Evolutionary conservation across 2,113 vertebrate genomes (phyloP).

Genomic region (Lamprotornis superbus): DNA sequence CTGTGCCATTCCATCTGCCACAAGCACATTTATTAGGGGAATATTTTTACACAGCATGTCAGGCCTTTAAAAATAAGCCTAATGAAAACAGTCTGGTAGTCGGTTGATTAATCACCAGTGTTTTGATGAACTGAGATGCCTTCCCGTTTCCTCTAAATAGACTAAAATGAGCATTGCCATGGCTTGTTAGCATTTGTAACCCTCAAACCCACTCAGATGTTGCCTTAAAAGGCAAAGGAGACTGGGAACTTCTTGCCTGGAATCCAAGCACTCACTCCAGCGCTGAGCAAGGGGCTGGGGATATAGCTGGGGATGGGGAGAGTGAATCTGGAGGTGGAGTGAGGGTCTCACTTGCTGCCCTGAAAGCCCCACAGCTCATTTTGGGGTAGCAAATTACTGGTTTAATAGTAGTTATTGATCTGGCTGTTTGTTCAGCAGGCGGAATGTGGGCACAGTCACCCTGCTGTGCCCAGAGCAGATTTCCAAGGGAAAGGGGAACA

Average conservation of each 20-base stretch:
- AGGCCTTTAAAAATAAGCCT: constrained; percentile 69
- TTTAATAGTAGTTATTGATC: neutral
- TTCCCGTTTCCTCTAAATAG: constrained; percentile 73
- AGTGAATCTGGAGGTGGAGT: neutral
- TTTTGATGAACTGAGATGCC: constrained; percentile 67
- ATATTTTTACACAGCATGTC: constrained; percentile 38
- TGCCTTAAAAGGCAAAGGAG: constrained; percentile 82
- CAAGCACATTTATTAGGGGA: neutral
- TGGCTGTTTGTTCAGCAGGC: neutral
- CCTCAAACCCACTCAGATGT: constrained; percentile 55
- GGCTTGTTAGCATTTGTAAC: constrained; percentile 37
- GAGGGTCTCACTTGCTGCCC: neutral
- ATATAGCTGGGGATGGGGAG: neutral
- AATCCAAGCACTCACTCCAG: constrained; percentile 2
- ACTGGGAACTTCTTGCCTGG: constrained; percentile 60
- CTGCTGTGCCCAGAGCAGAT: neutral
- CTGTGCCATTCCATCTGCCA: neutral
- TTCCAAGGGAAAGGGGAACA: neutral
- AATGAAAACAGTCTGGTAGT: constrained; percentile 66
- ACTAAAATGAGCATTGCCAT: constrained; percentile 59
- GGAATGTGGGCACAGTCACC: neutral
- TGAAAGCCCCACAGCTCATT: neutral
- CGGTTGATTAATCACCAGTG: constrained; percentile 60
- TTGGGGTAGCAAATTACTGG: neutral
- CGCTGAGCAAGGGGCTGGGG: neutral